Evolutionary conservation across 2,113 vertebrate genomes (phyloP), one percentile per base, ranked within the genome.

Genomic region (Choloepus hoffmanni): DNA sequence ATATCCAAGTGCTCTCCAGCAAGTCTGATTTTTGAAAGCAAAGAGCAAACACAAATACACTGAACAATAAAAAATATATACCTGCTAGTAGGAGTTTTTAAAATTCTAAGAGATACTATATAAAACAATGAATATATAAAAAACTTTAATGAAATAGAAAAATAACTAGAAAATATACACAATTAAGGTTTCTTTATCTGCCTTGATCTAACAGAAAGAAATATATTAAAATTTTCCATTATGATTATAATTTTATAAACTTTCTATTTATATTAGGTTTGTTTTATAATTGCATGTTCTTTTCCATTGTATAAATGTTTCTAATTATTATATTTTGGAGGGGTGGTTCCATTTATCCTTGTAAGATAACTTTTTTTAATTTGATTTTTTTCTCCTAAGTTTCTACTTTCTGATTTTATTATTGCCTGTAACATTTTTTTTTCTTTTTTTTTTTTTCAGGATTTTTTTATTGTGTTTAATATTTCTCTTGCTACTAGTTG

Each of bases 301-400:
- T 81, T 36, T 36, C 60, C 23, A 70, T 36, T 86, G 36, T 10
- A 26, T 90, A 19, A 95, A 28, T 84, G 9, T 74, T 82, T 89
- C 48, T 95, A 60, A 76, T 68, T 92, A n/a, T 73, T 53, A 23
- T 68, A 12, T 70, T 89, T 92, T 7, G n/a, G 19, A 73, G 45
- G 11, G 40, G 21, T 94, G 19, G 4, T 53, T 89, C 67, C 79
- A 48, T 19, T 79, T 94, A 53, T 45, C 11, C 14, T 68, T 19
- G 33, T 92, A 90, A 18, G 81, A 72, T 90, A 72, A 60, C 15
- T 48, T 87, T 91, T 85, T 87, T 53, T 7, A 28, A 40, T 73
- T 89, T 79, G 18, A 67, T 7, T 23, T 91, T 85, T 96, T 91
- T 68, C 60, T 65, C 73, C n/a, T 79, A 63, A 96, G 45, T 79